A percentile compares a stretch with the other conserved stretches of the same genome.
phyloP scores from a whole-genome alignment of 1,140 invertebrate species.

The Aphaenogaster floridana region DNA sequence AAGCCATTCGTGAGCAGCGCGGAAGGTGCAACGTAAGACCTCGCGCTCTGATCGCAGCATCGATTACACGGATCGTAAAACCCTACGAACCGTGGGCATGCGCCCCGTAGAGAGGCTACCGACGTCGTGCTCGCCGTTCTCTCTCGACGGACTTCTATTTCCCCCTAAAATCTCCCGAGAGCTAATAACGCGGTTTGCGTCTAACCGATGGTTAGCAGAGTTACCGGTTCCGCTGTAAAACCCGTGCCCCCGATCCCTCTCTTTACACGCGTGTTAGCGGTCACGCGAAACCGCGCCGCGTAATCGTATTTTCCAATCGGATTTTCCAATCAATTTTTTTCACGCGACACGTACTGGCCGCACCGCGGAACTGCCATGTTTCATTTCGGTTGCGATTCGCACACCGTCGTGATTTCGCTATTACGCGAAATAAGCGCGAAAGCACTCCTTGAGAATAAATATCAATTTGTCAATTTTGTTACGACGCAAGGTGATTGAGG shows the following conservation, averaged over 20 bases:
- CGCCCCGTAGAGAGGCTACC: slow-evolving; percentile 52
- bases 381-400: not conserved
- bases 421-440: not conserved
- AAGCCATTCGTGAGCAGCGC: slow-evolving; percentile 60
- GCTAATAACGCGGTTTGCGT: slow-evolving; percentile 43
- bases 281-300: slow-evolving; percentile 47
- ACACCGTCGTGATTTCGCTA: not conserved
- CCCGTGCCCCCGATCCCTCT: slow-evolving; percentile 6
- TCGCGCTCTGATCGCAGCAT: slow-evolving; percentile 78
- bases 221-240: slow-evolving; percentile 21
- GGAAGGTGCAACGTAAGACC: slow-evolving; percentile 73
- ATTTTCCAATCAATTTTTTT: slow-evolving; percentile 27
- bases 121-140: slow-evolving; percentile 11
- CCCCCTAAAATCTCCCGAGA: slow-evolving; percentile 55
- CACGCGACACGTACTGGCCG: not conserved
- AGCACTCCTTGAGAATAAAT: not conserved
- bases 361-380: not conserved
- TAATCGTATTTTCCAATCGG: slow-evolving; percentile 44
- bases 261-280: slow-evolving; percentile 37
- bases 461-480: not conserved
- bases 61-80: slow-evolving; percentile 78
- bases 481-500: not conserved
- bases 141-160: slow-evolving; percentile 47
- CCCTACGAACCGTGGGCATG: slow-evolving; percentile 63
- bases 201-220: not conserved